phyloP scores from a whole-genome alignment of 2,113 vertebrate species.

The Podarcis muralis region DNA sequence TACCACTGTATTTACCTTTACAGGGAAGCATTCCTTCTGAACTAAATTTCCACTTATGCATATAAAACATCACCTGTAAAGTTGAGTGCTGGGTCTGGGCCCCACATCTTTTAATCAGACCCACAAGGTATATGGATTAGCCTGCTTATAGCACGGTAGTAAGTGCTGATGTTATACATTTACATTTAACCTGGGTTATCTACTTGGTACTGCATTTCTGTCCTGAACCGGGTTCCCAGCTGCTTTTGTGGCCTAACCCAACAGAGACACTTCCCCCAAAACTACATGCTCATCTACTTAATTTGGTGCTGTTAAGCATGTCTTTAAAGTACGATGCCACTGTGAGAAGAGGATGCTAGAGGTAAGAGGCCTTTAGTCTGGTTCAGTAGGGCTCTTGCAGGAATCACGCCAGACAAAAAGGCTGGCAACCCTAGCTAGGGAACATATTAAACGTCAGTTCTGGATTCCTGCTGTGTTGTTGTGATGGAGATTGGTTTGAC shows the following conservation, averaged over 20 bases:
- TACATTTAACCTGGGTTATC: background rate
- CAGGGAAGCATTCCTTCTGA: too few relatives aligned
- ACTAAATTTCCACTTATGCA: too few relatives aligned
- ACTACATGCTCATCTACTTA: background rate
- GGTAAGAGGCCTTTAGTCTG: too few relatives aligned
- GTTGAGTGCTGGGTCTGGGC: too few relatives aligned
- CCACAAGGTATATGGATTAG: background rate
- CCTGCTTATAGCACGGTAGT: background rate
- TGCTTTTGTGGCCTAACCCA: background rate
- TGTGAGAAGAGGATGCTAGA: too few relatives aligned
- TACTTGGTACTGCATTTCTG: background rate
- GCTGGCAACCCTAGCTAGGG: background rate
- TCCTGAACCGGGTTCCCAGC: background rate
- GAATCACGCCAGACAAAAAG: background rate
- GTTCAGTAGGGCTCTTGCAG: too few relatives aligned
- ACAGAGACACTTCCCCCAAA: background rate
- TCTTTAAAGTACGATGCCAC: background rate
- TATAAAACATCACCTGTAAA: too few relatives aligned
- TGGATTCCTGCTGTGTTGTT: background rate
- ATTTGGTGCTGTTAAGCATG: background rate
- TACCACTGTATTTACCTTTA: too few relatives aligned
- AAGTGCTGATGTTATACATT: background rate
- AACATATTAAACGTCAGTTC: background rate
- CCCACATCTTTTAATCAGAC: background rate
- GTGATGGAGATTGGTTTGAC: background rate